Evolutionary conservation across 2,888 invertebrate genomes (phyloP), one percentile per base, ranked within the genome.

Genomic region (Synanthedon tipuliformis): DNA sequence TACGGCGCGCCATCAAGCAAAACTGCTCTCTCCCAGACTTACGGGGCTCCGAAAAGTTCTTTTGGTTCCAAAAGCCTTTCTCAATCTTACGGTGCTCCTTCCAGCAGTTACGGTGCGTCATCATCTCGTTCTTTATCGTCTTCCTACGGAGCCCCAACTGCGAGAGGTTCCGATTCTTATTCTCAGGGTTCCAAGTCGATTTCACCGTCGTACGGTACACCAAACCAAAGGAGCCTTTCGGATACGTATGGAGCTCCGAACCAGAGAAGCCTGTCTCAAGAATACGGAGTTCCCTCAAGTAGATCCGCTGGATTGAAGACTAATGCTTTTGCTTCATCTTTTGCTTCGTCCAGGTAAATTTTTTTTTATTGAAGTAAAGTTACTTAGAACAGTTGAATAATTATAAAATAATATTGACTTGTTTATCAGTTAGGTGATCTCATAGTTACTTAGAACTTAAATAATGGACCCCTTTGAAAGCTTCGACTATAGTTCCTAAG

Each of bases 281-380:
- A 81, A 54, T 89, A 89, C 57, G 88, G 88, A 40, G 81, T 78
- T n/a, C 88, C 89, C 40, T 71, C 80, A 27, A 58, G 59, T 50
- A 63, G 68, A 16, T 57, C 63, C 40, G 66, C 62, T 18, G 59
- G 56, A 13, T 78, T 85, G 50, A 89, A 88, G 58, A 78, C 78
- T 10, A 64, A 65, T 55, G 78, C 75, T 12, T 61, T 71, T 16
- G 65, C 71, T 16, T 72, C 79, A 3, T 69, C 75, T 3, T 89
- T 83, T 64, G 78, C 72, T 50, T 59, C 68, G 53, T 60, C 69
- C 50, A 78, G 77, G 81, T 78, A 54, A 57, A 53, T 4, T 71
- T n/a, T 1, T n/a, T 45, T 15, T 45, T 45, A 45, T n/a, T 13
- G 13, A 0, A 52, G 68, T 51, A 13, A 53, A 60, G 15, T 34